Evolutionary conservation across 2,113 vertebrate genomes (phyloP), one percentile per base, ranked within the genome.

Genomic region (Oceanodroma tethys): DNA sequence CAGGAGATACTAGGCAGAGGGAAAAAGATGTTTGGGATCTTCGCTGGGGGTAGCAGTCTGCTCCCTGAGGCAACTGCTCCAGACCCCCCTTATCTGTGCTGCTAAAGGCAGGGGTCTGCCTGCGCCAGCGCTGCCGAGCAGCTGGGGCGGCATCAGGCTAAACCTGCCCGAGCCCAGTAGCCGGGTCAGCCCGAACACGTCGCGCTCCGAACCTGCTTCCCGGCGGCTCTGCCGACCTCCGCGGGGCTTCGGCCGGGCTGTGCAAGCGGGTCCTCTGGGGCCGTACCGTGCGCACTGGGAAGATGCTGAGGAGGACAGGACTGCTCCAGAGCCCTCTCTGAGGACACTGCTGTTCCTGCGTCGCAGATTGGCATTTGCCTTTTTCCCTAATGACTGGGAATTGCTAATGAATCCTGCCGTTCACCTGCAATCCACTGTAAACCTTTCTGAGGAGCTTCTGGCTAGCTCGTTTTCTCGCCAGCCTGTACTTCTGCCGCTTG

Each of bases 331-430:
- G 62, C 53, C 21, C 45, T 23, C 50, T 16, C 55, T 9, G 32
- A 53, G 65, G 55, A 47, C 18, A 2, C 29, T 27, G 65, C 56
- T n/a, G 30, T 40, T 42, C 2, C 2, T 21, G 32, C 36, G 4
- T 32, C 17, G 4, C 67, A 26, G 59, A 10, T 3, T 22, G 59
- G 7, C 7, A 4, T 50, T 42, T 47, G 27, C 36, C 25, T 81
- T 66, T 63, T 43, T 11, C 59, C 50, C 25, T 20, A 9, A 14
- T 36, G 43, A 21, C 43, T 21, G 30, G 43, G 68, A 66, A 58
- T 27, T 16, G 9, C 30, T 42, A 4, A 15, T 6, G 40, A 36
- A 17, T 32, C 11, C 0, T 22, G 43, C 32, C 21, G 0, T 16
- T 32, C 42, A 11, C 60, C 47, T 36, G 26, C 50, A 74, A 21